These are phyloP conservation scores for Apostichopus parvimensis DNA, from an alignment of 35 echinoderm and acorn worm species.

Conservation along the genomic window DNA sequence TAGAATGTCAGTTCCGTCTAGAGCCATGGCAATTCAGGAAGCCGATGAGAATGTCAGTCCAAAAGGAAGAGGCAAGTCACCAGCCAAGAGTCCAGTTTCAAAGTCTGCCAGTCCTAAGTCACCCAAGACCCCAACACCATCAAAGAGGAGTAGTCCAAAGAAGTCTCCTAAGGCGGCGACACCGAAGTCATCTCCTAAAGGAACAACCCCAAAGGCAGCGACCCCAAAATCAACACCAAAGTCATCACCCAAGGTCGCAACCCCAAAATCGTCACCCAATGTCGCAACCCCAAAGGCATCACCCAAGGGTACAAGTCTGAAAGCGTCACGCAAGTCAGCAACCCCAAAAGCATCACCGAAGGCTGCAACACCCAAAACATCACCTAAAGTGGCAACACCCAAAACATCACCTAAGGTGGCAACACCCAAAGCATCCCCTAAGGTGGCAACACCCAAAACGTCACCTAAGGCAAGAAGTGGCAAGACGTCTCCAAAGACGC, in stretches of 20 bases:
- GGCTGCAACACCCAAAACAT: neutral
- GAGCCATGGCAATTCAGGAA: conserved; percentile 60
- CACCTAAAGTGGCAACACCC: conserved; percentile 1
- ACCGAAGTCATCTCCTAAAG: neutral
- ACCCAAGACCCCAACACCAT: conserved; percentile 47
- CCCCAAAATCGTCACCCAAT: neutral
- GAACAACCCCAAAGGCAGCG: neutral
- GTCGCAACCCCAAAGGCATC: neutral
- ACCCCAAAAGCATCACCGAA: neutral
- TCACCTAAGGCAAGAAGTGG: neutral
- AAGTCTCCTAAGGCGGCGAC: conserved; percentile 53
- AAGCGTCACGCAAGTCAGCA: neutral
- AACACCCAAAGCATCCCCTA: conserved; percentile 12
- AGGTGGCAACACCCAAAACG: neutral
- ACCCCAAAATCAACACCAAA: neutral
- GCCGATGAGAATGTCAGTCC: neutral
- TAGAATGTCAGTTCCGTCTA: conserved; percentile 63
- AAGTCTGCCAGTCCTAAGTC: conserved; percentile 30
- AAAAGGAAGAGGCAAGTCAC: conserved; percentile 51
- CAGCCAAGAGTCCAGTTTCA: neutral
- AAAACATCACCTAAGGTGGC: neutral
- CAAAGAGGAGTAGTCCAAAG: conserved; percentile 46
- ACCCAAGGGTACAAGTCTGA: neutral
- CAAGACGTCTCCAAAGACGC: conserved; percentile 11
- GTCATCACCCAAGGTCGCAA: neutral